These are phyloP conservation scores for Drosophila arawakana DNA, from an alignment of 1,140 invertebrate species.

Conservation along the genomic window DNA sequence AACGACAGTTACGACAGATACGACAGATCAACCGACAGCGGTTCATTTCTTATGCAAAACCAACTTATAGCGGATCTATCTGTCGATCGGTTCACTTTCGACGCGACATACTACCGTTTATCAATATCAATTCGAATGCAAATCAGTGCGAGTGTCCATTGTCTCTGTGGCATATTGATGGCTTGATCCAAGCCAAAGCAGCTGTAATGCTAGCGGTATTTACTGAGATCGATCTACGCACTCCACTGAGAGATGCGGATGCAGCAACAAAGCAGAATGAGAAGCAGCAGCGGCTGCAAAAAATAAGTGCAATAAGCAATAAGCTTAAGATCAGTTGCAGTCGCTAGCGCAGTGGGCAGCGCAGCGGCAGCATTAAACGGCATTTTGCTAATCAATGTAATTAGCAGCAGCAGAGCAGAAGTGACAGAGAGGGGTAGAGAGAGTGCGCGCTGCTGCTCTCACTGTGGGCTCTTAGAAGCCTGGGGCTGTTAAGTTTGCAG, in stretches of 20 bases:
- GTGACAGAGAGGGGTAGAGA: not conserved
- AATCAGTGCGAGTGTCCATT: slow-evolving; percentile 64
- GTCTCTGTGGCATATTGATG: slow-evolving; percentile 51
- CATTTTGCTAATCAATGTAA: slow-evolving; percentile 75
- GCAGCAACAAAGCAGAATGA: slow-evolving; percentile 17
- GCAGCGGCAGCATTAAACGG: slow-evolving; percentile 58
- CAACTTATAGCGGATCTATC: slow-evolving; percentile 68
- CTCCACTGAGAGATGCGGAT: slow-evolving; percentile 9
- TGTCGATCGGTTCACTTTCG: slow-evolving; percentile 70
- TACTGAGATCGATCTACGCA: slow-evolving; percentile 28
- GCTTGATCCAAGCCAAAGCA: slow-evolving; percentile 46
- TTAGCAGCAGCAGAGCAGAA: slow-evolving; percentile 48
- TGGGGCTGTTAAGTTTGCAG: too few relatives aligned
- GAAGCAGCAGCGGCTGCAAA: slow-evolving; percentile 2
- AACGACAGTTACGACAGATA: too few relatives aligned
- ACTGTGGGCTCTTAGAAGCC: too few relatives aligned
- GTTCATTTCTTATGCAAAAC: slow-evolving; percentile 58
- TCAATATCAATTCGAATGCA: slow-evolving; percentile 81
- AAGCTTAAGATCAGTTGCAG: slow-evolving; percentile 31
- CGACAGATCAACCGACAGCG: slow-evolving; percentile 8
- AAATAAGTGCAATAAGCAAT: slow-evolving; percentile 24
- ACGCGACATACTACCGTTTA: slow-evolving; percentile 76
- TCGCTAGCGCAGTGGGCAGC: not conserved
- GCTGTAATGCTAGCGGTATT: slow-evolving; percentile 56
- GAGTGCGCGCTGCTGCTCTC: not conserved